phyloP scores from a whole-genome alignment of 92 coral and sea anemone species.

The Heteractis magnifica region DNA sequence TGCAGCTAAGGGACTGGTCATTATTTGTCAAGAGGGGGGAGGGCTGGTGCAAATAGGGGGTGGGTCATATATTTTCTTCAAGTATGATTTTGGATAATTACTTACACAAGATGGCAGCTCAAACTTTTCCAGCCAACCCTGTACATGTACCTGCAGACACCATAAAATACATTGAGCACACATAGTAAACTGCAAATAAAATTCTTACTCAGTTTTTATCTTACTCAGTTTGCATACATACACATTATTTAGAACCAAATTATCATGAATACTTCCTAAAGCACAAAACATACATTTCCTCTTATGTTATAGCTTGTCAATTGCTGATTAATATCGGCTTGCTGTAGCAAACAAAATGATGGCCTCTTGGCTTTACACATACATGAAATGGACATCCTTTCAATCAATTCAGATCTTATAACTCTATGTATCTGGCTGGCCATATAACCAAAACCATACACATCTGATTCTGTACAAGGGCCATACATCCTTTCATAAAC shows the following conservation, averaged over 20 bases:
- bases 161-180: too few relatives aligned
- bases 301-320: not conserved
- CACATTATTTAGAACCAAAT: not conserved
- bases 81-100: too few relatives aligned
- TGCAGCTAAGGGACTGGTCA: too few relatives aligned
- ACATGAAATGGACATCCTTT: not conserved
- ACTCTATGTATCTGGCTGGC: not conserved
- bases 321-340: not conserved
- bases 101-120: slow-evolving; percentile 31
- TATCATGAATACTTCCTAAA: not conserved
- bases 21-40: too few relatives aligned
- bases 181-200: not conserved
- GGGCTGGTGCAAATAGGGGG: too few relatives aligned
- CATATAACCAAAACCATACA: slow-evolving; percentile 8
- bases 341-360: not conserved
- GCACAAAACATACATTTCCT: too few relatives aligned
- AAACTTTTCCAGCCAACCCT: slow-evolving; percentile 12
- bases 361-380: slow-evolving; percentile 3
- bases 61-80: too few relatives aligned
- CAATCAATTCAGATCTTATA: not conserved
- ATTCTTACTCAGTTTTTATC: not conserved
- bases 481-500: slow-evolving; percentile 25
- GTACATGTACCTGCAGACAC: too few relatives aligned
- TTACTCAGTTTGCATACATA: not conserved
- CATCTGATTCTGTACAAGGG: slow-evolving; percentile 34